Evolutionary conservation across 2,797 vertebrate genomes (phyloP).

Genomic region (Enteromius trimaculatus): DNA sequence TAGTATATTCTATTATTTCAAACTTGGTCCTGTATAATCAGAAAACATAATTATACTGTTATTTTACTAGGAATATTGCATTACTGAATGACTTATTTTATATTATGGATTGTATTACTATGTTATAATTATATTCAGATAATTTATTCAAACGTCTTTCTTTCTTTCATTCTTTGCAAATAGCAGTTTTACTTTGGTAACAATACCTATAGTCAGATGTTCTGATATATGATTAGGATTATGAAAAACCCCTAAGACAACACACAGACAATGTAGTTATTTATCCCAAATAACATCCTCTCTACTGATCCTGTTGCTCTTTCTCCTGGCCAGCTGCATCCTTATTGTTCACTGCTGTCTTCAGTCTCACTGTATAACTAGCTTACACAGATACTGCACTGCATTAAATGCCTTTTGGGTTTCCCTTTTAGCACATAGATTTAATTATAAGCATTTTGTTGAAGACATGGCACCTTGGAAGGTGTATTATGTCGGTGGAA

Average conservation of each 20-base stretch:
- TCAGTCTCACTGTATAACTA: conserved; percentile 9
- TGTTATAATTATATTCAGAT: neutral
- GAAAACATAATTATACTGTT: neutral
- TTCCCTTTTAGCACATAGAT: conserved; percentile 60
- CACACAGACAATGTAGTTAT: neutral
- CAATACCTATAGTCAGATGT: neutral
- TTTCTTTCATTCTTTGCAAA: neutral
- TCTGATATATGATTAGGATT: neutral
- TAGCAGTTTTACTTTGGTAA: neutral
- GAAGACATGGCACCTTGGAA: conserved; percentile 64
- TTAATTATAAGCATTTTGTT: conserved; percentile 65
- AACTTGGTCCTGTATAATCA: neutral
- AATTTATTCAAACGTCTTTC: neutral
- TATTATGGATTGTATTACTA: neutral
- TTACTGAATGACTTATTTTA: neutral
- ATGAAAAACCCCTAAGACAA: neutral
- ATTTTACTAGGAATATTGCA: neutral
- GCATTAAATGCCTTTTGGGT: conserved; percentile 64
- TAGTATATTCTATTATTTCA: neutral
- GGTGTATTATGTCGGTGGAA: conserved; percentile 63
- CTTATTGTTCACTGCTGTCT: neutral
- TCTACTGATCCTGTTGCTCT: neutral
- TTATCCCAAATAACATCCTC: neutral
- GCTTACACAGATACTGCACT: conserved; percentile 53
- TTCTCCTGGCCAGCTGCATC: neutral